These are phyloP conservation scores for Agapornis roseicollis DNA, from an alignment of 2,113 vertebrate genomes.

Conservation along the genomic window DNA sequence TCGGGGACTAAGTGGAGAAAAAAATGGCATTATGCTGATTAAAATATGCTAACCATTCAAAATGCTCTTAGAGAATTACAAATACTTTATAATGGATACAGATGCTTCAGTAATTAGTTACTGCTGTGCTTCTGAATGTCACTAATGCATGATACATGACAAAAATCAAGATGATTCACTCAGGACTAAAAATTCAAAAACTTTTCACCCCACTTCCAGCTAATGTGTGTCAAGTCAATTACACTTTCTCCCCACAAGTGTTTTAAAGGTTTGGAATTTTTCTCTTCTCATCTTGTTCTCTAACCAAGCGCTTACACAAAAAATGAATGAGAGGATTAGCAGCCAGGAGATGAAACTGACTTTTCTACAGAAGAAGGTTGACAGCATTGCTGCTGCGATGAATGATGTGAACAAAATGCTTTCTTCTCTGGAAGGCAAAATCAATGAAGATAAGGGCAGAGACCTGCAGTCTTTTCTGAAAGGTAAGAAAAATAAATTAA, in stretches of 20 bases:
- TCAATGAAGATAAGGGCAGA: slow-evolving; percentile 73
- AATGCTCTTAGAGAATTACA: slow-evolving; percentile 1
- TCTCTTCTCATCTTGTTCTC: neutral
- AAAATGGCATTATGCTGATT: neutral
- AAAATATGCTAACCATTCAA: slow-evolving; percentile 37
- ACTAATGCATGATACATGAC: neutral
- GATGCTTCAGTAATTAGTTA: slow-evolving; percentile 32
- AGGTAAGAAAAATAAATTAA: slow-evolving; percentile 74
- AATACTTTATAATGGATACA: slow-evolving; percentile 29
- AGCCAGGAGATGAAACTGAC: slow-evolving; percentile 72
- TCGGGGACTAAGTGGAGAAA: neutral
- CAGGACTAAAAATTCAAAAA: neutral
- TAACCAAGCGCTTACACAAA: slow-evolving; percentile 65
- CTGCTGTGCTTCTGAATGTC: slow-evolving; percentile 13
- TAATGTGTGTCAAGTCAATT: neutral
- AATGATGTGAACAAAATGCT: slow-evolving; percentile 58
- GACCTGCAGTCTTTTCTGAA: slow-evolving; percentile 74
- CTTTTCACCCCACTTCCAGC: neutral
- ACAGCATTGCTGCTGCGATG: slow-evolving; percentile 66
- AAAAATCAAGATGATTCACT: slow-evolving; percentile 12
- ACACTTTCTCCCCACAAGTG: neutral
- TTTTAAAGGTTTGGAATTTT: neutral
- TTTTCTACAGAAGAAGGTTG: slow-evolving; percentile 74
- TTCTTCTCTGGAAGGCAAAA: slow-evolving; percentile 77
- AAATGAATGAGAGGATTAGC: slow-evolving; percentile 72